phyloP scores from a whole-genome alignment of 2,113 vertebrate genomes.

The Puffinus mauretanicus region DNA sequence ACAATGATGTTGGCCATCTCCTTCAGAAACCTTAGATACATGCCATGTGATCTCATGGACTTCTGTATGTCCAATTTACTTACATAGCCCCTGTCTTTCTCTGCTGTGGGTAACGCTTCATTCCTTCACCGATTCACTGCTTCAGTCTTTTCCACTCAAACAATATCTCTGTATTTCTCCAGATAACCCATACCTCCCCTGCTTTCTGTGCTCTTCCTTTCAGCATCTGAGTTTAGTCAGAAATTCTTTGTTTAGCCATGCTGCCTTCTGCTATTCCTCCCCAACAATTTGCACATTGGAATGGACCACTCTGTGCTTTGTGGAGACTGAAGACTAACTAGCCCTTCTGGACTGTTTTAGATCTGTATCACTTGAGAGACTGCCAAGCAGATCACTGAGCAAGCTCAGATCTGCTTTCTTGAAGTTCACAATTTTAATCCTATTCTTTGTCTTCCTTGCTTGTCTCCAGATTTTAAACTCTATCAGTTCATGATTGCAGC shows the following conservation, averaged over 20 bases:
- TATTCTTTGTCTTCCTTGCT: not conserved
- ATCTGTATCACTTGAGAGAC: not conserved
- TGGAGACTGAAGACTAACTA: not conserved
- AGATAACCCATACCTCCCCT: not conserved
- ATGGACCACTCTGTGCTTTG: not conserved
- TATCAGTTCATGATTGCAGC: not conserved
- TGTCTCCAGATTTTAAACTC: not conserved
- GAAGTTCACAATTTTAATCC: not conserved
- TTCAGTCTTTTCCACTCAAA: not conserved
- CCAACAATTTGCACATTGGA: not conserved
- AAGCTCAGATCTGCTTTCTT: not conserved
- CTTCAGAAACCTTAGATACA: not conserved
- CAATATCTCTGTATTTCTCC: not conserved
- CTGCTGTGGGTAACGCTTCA: not conserved
- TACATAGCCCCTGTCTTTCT: not conserved
- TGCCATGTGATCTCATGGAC: not conserved
- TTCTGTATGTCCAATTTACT: not conserved
- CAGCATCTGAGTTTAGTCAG: not conserved
- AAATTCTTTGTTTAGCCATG: not conserved
- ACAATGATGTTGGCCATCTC: not conserved
- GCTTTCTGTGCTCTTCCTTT: not conserved
- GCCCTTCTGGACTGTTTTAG: not conserved
- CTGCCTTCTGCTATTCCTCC: not conserved
- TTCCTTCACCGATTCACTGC: not conserved
- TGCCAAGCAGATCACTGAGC: not conserved